phyloP scores from a whole-genome alignment of 2,113 vertebrate species.

The Solea solea region DNA sequence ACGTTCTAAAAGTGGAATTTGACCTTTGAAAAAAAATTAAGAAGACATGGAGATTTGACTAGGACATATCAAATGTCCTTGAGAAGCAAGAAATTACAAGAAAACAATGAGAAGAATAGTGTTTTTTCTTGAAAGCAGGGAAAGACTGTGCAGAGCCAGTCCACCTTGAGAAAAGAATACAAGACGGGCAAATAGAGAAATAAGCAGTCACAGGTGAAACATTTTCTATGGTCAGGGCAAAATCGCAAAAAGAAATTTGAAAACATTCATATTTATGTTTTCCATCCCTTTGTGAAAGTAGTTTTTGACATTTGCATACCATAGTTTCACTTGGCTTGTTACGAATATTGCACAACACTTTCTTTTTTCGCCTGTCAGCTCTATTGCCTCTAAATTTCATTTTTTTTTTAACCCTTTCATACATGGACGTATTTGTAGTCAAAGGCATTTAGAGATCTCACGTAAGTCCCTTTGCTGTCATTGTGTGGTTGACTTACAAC shows the following conservation, averaged over 20 bases:
- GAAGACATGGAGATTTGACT: neutral
- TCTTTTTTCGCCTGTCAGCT: too few species aligned
- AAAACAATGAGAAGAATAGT: conserved; percentile 12
- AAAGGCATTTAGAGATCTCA: neutral
- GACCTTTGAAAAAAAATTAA: neutral
- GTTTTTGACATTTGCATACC: too few species aligned
- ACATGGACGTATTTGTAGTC: too few species aligned
- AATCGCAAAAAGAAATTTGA: neutral
- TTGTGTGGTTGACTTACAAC: neutral
- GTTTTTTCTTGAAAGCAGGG: neutral
- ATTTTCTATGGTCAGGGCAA: conserved; percentile 15
- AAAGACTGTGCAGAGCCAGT: neutral
- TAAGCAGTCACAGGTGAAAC: too few species aligned
- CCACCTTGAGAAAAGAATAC: conserved; percentile 1
- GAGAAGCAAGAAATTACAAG: conserved; percentile 5
- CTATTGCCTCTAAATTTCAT: too few species aligned
- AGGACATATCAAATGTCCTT: conserved; percentile 28
- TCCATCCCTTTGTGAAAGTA: neutral
- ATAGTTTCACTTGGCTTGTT: too few species aligned
- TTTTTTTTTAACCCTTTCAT: too few species aligned
- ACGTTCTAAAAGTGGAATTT: too few species aligned
- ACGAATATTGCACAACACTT: too few species aligned
- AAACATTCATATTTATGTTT: neutral
- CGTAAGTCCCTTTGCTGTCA: neutral
- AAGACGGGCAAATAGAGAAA: neutral